These are phyloP conservation scores for Drosophila mayaguana DNA, from an alignment of 2,888 invertebrate genomes.

Conservation along the genomic window DNA sequence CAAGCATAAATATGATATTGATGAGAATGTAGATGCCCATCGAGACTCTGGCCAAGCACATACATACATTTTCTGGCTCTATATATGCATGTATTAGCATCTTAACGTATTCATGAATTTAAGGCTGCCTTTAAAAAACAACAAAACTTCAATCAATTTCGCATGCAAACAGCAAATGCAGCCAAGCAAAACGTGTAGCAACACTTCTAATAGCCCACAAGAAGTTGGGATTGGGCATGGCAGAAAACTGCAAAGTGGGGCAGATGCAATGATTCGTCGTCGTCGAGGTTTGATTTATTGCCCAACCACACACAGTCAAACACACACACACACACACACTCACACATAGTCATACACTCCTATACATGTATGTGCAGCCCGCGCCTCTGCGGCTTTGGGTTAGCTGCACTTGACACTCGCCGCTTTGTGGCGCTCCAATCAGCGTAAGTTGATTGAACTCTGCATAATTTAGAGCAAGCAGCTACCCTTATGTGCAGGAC, in stretches of 20 bases:
- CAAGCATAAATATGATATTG: constrained; percentile 79
- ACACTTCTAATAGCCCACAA: constrained; percentile 54
- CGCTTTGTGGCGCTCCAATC: constrained; percentile 64
- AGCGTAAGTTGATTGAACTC: constrained; percentile 71
- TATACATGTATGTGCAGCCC: constrained; percentile 1
- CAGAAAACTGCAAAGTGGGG: constrained; percentile 9
- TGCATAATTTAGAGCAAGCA: constrained; percentile 65
- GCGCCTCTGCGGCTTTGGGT: constrained; percentile 50
- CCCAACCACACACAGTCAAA: constrained; percentile 31
- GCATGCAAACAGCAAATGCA: constrained; percentile 49
- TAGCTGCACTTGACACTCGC: constrained; percentile 63
- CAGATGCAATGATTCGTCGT: constrained; percentile 49
- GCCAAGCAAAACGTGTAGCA: constrained; percentile 51
- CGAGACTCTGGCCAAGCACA: constrained; percentile 26
- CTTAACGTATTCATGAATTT: constrained; percentile 30
- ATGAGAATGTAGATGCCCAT: constrained; percentile 54
- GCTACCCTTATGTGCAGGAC: constrained; percentile 35
- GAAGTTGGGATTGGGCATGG: constrained; percentile 16
- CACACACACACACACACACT: constrained; percentile 22
- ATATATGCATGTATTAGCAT: constrained; percentile 5
- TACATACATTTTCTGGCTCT: not conserved
- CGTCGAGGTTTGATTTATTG: constrained; percentile 57
- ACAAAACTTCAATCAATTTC: constrained; percentile 46
- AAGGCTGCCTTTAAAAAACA: constrained; percentile 28
- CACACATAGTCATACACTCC: constrained; percentile 10